phyloP scores from a whole-genome alignment of 2,888 invertebrate genomes.

The Strigamia crassipes region DNA sequence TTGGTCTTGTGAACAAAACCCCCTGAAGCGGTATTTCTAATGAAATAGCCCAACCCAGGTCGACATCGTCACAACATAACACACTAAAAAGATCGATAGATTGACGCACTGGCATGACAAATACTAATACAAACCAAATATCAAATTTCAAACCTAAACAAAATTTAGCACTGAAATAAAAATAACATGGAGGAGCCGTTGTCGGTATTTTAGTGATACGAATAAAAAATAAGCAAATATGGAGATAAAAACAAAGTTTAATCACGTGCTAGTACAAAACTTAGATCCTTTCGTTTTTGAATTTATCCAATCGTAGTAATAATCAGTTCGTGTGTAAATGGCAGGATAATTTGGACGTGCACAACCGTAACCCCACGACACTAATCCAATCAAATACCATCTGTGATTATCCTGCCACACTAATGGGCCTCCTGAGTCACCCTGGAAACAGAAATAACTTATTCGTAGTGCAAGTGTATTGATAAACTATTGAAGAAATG shows the following conservation, averaged over 20 bases:
- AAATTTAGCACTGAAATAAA: too few relatives aligned
- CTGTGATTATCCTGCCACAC: background rate
- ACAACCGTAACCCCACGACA: background rate
- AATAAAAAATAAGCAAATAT: background rate
- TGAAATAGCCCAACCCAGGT: too few relatives aligned
- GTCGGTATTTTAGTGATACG: too few relatives aligned
- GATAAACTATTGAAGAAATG: background rate
- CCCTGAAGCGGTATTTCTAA: too few relatives aligned
- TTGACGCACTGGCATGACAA: too few relatives aligned
- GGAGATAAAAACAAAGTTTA: background rate
- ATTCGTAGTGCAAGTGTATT: background rate
- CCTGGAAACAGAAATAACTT: background rate
- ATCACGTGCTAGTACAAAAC: background rate
- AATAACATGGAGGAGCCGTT: too few relatives aligned
- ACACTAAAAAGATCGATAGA: too few relatives aligned
- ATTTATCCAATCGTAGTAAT: background rate
- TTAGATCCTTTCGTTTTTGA: background rate
- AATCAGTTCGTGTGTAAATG: background rate
- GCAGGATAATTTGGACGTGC: background rate
- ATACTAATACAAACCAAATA: too few relatives aligned
- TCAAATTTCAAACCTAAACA: too few relatives aligned
- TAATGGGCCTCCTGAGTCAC: background rate
- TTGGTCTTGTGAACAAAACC: too few relatives aligned
- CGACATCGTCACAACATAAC: too few relatives aligned
- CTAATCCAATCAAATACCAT: background rate